These are phyloP conservation scores for Caenorhabditis sp. DNA, from an alignment of 2,888 invertebrate species.

Conservation along the genomic window DNA sequence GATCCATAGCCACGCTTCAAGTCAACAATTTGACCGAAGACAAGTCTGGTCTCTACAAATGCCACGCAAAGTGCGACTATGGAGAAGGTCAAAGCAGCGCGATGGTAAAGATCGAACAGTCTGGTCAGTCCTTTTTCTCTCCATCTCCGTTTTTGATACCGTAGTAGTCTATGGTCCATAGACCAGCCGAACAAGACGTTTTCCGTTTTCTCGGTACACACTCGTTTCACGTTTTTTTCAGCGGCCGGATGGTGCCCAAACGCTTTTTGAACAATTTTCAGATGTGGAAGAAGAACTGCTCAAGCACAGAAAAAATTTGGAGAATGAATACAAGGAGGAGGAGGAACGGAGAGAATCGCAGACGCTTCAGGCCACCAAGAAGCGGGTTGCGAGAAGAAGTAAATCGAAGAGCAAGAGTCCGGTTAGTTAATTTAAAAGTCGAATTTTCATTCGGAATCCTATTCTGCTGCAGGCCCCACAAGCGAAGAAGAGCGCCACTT, in stretches of 20 bases:
- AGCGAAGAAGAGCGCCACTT: slow-evolving; percentile 30
- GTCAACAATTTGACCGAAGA: slow-evolving; percentile 71
- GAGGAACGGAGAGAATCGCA: slow-evolving; percentile 45
- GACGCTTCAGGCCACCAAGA: slow-evolving; percentile 46
- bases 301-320: slow-evolving; percentile 49
- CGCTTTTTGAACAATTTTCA: slow-evolving; percentile 30
- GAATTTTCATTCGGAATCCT: neutral
- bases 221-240: slow-evolving; percentile 57
- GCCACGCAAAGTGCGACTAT: slow-evolving; percentile 75
- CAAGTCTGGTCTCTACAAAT: slow-evolving; percentile 76
- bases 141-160: neutral
- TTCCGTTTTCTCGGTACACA: neutral
- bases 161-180: no score
- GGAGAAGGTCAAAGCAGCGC: slow-evolving; percentile 77
- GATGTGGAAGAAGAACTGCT: slow-evolving; percentile 59
- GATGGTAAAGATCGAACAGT: slow-evolving; percentile 73
- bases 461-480: slow-evolving; percentile 25
- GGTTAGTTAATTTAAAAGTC: slow-evolving; percentile 24
- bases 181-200: no score
- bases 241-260: slow-evolving; percentile 75
- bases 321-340: slow-evolving; percentile 57
- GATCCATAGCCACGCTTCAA: slow-evolving; percentile 70
- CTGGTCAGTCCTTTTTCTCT: slow-evolving; percentile 54
- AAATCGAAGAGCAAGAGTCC: slow-evolving; percentile 64
- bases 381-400: slow-evolving; percentile 39